A percentile compares a stretch with the other conserved stretches of the same genome.
Evolutionary conservation across 2,888 invertebrate species (phyloP).

Genomic region (Drosophila pseudotakahashii): DNA sequence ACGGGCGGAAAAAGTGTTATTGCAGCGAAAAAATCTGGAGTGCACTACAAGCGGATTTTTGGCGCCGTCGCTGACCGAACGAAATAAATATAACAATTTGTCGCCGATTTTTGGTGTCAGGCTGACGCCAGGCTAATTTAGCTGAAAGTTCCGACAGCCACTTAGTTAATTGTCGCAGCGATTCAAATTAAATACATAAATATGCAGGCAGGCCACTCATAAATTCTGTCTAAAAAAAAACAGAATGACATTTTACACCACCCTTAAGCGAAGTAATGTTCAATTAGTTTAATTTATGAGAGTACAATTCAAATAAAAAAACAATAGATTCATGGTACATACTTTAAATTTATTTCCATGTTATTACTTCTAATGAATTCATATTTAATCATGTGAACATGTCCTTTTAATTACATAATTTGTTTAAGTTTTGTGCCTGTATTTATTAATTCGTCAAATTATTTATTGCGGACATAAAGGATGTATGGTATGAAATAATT

Average conservation of each 20-base stretch:
- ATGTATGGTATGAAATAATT: too few species aligned
- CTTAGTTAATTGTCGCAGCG: constrained; percentile 78
- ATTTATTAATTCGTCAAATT: neutral
- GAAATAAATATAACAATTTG: constrained; percentile 71
- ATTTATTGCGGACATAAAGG: neutral
- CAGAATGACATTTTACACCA: constrained; percentile 13
- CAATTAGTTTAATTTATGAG: constrained; percentile 15
- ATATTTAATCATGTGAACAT: neutral
- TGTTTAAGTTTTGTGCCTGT: neutral
- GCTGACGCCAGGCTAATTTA: constrained; percentile 83
- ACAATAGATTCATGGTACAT: neutral
- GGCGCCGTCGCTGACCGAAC: constrained; percentile 76
- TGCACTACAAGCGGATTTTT: constrained; percentile 71
- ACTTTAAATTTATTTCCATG: neutral
- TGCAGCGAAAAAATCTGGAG: constrained; percentile 48
- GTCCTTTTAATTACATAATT: neutral
- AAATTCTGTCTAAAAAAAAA: constrained; percentile 16
- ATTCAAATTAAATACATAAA: constrained; percentile 63
- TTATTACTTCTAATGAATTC: neutral
- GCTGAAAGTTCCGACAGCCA: constrained; percentile 74
- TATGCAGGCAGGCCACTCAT: constrained; percentile 22
- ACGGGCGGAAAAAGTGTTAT: constrained; percentile 20
- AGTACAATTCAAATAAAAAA: neutral
- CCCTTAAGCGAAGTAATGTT: neutral
- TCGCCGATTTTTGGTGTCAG: constrained; percentile 55